Evolutionary conservation across 2,888 invertebrate species (phyloP), one percentile per base, ranked within the genome.

Genomic region (Pristionchus mayeri): DNA sequence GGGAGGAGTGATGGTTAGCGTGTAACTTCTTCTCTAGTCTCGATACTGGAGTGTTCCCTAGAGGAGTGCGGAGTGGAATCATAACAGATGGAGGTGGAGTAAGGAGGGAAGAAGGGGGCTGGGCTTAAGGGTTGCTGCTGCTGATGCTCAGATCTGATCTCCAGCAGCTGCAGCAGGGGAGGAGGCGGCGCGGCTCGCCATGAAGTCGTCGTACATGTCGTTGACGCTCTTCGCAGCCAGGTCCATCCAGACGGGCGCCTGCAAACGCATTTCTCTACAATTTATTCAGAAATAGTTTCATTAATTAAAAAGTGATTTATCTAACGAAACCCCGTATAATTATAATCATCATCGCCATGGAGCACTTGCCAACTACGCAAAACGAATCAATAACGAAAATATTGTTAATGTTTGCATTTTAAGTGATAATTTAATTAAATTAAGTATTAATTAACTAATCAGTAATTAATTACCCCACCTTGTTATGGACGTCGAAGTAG

Each of bases 151-250:
- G n/a, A 71, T 71, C 24, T n/a, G 9, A 13, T 37, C 37, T 24
- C 40, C 71, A 71, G 71, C 44, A 7, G 37, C 40, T 13, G 37
- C 37, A 9, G 71, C 71, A 40, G 71, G 13, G 4, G 54, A 16
- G 16, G 54, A 16, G n/a, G 54, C 54, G 7, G 54, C 71, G 9
- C 71, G 71, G n/a, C 40, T 71, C 40, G 71, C 71, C 71, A 18
- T 21, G 71, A 71, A 71, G 71, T 71, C 40, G 44, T 71, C 71
- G 71, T 71, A 71, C n/a, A 40, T 40, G n/a, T 44, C 71, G 21
- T 40, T 71, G 71, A 71, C 24, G 9, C 40, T 71, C 71, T 71
- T 6, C 30, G 71, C 71, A n/a, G 71, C 71, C 71, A 44, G 40
- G 1, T 40, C 44, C 71, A 71, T 9, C 71, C 71, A 71, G 40